These are phyloP conservation scores for Verasper variegatus DNA, from an alignment of 2,113 vertebrate species.

Conservation along the genomic window DNA sequence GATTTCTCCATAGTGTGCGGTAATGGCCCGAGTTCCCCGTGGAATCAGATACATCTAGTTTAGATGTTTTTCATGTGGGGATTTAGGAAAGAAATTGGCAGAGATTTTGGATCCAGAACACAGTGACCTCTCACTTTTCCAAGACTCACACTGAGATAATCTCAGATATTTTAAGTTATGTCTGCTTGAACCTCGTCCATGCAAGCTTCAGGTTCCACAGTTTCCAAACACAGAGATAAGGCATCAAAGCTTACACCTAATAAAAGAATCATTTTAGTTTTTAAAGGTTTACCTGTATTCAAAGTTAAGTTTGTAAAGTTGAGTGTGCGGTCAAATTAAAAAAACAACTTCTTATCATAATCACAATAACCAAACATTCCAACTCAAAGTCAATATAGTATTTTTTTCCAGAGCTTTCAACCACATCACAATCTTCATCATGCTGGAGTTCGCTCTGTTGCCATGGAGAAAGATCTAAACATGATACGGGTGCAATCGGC, in stretches of 20 bases:
- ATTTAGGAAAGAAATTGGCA: conserved; percentile 66
- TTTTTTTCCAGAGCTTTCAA: background rate
- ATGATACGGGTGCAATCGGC: background rate
- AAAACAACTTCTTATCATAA: background rate
- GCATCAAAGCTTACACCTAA: background rate
- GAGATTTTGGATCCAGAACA: conserved; percentile 41
- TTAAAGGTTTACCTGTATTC: background rate
- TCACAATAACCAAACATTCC: too few species aligned
- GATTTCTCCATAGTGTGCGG: conserved; percentile 57
- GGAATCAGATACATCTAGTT: conserved; percentile 56
- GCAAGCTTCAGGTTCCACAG: conserved; percentile 9
- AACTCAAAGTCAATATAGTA: background rate
- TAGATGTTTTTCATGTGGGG: conserved; percentile 65
- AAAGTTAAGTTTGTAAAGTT: background rate
- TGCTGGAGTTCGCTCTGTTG: background rate
- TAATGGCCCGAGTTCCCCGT: conserved; percentile 53
- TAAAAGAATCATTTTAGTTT: background rate
- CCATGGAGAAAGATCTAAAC: background rate
- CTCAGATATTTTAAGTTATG: conserved; percentile 34
- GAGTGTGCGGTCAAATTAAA: background rate
- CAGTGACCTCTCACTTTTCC: conserved; percentile 34
- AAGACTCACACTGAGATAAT: conserved; percentile 55
- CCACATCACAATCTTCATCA: background rate
- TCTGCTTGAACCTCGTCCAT: conserved; percentile 16
- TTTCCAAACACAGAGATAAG: background rate